Evolutionary conservation across 2,113 vertebrate genomes (phyloP).

Genomic region (Tinamus guttatus): DNA sequence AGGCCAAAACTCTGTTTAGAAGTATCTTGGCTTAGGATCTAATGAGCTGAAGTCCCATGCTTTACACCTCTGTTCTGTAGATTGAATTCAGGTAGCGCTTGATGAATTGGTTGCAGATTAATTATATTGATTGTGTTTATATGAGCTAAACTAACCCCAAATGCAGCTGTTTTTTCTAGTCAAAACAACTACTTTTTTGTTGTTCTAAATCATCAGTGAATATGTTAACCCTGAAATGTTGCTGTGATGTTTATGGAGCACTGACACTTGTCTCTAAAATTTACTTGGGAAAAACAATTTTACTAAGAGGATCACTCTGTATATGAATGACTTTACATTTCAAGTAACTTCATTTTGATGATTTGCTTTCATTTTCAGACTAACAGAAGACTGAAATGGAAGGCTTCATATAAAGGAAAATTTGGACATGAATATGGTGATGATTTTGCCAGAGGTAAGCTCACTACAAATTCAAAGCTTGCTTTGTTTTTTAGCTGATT

Average conservation of each 20-base stretch:
- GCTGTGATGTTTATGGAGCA: neutral
- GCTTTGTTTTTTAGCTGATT: conserved; percentile 14
- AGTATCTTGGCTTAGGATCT: neutral
- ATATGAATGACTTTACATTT: neutral
- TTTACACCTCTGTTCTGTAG: neutral
- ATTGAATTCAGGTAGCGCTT: neutral
- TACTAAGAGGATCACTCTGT: neutral
- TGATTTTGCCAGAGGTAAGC: neutral
- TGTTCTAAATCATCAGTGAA: neutral
- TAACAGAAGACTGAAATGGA: neutral
- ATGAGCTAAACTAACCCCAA: neutral
- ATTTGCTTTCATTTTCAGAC: conserved; percentile 7
- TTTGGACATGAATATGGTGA: neutral
- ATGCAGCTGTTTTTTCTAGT: neutral
- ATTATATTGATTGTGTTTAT: neutral
- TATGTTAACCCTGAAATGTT: neutral
- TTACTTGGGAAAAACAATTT: neutral
- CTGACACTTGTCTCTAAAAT: neutral
- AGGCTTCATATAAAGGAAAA: neutral
- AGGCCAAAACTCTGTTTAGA: neutral
- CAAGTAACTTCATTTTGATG: neutral
- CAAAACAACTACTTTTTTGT: neutral
- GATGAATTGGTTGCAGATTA: neutral
- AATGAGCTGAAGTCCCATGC: neutral
- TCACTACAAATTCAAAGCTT: neutral